Conservation (phyloP, 2,797 vertebrate species). For the Coluber constrictor region DNA sequence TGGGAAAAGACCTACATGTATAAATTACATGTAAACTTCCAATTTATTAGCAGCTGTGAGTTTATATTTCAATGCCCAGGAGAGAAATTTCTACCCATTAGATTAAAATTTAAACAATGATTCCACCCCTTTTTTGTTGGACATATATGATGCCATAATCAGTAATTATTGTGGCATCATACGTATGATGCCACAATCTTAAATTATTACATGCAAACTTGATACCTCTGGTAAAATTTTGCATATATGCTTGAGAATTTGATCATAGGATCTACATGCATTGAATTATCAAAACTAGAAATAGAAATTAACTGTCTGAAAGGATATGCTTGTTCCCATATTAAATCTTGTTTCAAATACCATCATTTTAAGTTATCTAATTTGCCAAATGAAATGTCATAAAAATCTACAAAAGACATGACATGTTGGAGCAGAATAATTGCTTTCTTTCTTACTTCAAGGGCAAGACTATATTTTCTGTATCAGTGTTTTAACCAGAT, state of each 20-base stretch:
- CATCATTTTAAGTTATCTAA: neutral
- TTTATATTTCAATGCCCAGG: conserved; percentile 13
- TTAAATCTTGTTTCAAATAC: neutral
- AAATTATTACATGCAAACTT: conserved; percentile 20
- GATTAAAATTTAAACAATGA: conserved; percentile 18
- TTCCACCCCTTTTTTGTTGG: neutral
- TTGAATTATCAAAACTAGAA: neutral
- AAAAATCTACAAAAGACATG: neutral
- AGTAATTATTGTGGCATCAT: conserved; percentile 8
- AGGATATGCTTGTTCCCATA: too few relatives aligned
- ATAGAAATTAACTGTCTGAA: neutral
- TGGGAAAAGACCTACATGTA: neutral
- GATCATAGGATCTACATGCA: conserved; percentile 18
- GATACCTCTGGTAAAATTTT: conserved; percentile 41
- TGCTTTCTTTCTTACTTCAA: neutral
- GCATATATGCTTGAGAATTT: conserved; percentile 34
- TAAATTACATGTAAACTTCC: conserved; percentile 33
- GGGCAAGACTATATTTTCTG: neutral
- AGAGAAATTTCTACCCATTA: neutral
- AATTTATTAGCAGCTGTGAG: neutral
- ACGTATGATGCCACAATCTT: neutral
- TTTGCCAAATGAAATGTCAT: neutral
- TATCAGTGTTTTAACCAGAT: neutral
- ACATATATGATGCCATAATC: conserved; percentile 25
- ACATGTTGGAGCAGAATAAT: too few relatives aligned